These are phyloP conservation scores for Ranitomeya imitator DNA, from an alignment of 2,113 vertebrate species.

Conservation along the genomic window DNA sequence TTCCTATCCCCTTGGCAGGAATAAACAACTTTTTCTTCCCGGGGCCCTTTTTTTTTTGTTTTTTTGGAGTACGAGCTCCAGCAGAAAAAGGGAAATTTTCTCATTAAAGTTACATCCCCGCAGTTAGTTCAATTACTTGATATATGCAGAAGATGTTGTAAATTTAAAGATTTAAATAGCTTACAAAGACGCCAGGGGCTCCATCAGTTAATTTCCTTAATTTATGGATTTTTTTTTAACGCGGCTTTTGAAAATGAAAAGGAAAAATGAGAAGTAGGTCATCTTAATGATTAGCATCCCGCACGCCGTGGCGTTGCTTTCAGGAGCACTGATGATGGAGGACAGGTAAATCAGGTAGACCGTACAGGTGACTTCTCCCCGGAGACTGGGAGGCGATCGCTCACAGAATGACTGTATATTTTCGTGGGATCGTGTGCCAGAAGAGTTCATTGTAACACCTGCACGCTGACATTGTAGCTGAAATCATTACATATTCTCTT, in stretches of 20 bases:
- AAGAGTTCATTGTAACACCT: constrained; percentile 2
- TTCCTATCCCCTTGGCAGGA: constrained; percentile 52
- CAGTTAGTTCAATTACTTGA: constrained; percentile 99
- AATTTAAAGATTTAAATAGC: constrained; percentile 99
- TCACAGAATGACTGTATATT: background rate
- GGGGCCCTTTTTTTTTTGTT: constrained; percentile 69
- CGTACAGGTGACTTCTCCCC: background rate
- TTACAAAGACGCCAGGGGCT: constrained; percentile 97
- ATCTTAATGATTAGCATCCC: constrained; percentile 78
- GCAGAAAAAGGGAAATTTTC: constrained; percentile 85
- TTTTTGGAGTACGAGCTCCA: constrained; percentile 82
- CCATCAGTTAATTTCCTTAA: constrained; percentile 99
- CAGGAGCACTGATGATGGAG: constrained; percentile 49
- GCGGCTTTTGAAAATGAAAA: constrained; percentile 86
- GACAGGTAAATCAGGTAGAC: constrained; percentile 47
- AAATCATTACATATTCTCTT: constrained; percentile 38
- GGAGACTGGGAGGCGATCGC: background rate
- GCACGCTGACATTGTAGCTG: constrained; percentile 7
- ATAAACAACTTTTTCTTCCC: constrained; percentile 73
- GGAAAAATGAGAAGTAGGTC: constrained; percentile 88
- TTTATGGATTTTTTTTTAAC: constrained; percentile 97
- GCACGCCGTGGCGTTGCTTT: constrained; percentile 69
- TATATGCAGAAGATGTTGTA: constrained; percentile 99
- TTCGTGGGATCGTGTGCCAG: background rate
- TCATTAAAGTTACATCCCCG: constrained; percentile 98